Base-by-base conservation (phyloP, 2,888 invertebrate genomes). In the Chaetoderma sp. region DNA sequence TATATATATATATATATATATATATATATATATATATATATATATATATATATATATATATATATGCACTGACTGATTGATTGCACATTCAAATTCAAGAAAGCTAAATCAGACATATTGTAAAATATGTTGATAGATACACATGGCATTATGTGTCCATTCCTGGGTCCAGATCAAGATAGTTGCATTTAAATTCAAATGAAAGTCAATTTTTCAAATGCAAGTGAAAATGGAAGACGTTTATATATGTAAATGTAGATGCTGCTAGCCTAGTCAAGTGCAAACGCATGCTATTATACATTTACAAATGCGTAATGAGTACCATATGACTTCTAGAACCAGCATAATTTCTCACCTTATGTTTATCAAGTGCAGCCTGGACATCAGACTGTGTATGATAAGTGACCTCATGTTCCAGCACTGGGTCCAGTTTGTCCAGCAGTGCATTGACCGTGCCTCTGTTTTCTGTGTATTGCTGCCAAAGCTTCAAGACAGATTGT, bases 401-500 rank as follows among this genome's bases (percentile, higher is more conserved):
- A 18, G 74, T 65, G 4, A 77, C 72, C n/a, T 81, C 79, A 32
- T 78, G 72, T 32, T 74, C 68, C 1, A 80, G 73, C 2, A 80
- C 66, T 28, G 81, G 80, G 2, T 75, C 54, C 0, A 78, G 78
- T 64, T 77, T 74, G 18, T 77, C 76, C 52, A 84, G 60, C 2
- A 78, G 74, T n/a, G 69, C 65, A 3, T 68, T 65, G 13, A 83
- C 79, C 13, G 75, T 77, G 25, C 75, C 73, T 57, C 79, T 79
- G 49, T 78, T 70, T 36, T 83, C 81, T 45, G 74, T 75, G 67
- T 82, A 83, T 68, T 82, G 80, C 60, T 80, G 80, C 83, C 83
- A 84, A 36, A 78, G 70, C 55, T 71, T 76, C 32, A 75, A 74
- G 28, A 78, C 75, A 28, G n/a, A n/a, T n/a, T n/a, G n/a, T n/a